These are phyloP conservation scores for Athalia cordata DNA, from an alignment of 2,888 invertebrate genomes.

Conservation along the genomic window DNA sequence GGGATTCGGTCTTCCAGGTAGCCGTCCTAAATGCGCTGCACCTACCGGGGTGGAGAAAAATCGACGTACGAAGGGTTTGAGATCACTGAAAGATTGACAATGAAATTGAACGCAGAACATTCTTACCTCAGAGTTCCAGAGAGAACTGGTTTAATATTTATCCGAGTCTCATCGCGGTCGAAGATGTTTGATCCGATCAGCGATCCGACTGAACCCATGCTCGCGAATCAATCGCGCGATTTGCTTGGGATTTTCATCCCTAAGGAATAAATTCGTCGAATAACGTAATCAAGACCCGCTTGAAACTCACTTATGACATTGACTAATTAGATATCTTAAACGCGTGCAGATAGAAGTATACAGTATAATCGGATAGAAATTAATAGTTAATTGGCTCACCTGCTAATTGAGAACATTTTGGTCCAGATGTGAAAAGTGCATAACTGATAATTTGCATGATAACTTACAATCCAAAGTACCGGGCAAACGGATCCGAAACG, in stretches of 20 bases:
- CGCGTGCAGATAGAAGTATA: not conserved
- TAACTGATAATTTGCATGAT: conserved; percentile 26
- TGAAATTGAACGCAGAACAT: conserved; percentile 6
- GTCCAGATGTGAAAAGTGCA: not conserved
- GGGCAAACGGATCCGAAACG: conserved; percentile 2
- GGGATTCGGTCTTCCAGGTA: too few species aligned
- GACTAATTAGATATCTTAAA: too few species aligned
- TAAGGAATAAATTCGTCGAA: conserved; percentile 10
- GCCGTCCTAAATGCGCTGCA: too few species aligned
- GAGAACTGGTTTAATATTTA: not conserved
- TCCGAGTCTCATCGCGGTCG: not conserved
- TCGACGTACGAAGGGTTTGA: not conserved
- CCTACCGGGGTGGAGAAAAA: not conserved
- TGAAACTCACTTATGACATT: too few species aligned
- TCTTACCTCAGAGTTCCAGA: conserved; percentile 1
- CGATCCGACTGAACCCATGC: conserved; percentile 19
- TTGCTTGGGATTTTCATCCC: conserved; percentile 24
- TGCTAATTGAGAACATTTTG: conserved; percentile 4
- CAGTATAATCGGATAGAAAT: not conserved
- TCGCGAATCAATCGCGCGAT: conserved; percentile 22
- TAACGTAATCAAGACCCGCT: not conserved
- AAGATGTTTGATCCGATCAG: conserved; percentile 36
- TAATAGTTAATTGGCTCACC: not conserved
- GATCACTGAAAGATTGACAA: too few species aligned
- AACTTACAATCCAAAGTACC: not conserved